Percentiles rank a stretch among this genome's conserved stretches.
Evolutionary conservation across 1,140 invertebrate genomes (phyloP).

Genomic region (Aphis gossypii): DNA sequence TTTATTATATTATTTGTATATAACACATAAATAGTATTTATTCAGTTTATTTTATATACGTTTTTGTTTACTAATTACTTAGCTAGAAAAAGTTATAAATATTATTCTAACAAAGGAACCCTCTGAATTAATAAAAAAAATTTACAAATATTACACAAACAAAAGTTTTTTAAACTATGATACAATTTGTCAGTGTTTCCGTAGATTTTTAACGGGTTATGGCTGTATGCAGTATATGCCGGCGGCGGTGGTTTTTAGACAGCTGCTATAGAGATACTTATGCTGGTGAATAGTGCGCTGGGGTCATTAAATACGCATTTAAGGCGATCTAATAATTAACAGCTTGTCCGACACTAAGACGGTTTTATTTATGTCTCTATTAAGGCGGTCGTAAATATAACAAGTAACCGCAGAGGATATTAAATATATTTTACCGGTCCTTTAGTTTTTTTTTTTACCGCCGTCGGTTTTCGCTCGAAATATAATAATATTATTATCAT

Average conservation of each 20-base stretch:
- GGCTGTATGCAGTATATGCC: neutral
- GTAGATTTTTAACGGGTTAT: constrained; percentile 15
- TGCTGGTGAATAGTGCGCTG: neutral
- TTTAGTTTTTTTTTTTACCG: neutral
- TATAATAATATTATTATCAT: constrained; percentile 25
- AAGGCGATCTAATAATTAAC: constrained; percentile 58
- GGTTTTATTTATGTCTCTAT: constrained; percentile 57
- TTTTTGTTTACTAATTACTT: neutral
- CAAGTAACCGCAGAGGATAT: constrained; percentile 51
- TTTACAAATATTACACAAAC: neutral
- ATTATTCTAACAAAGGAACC: constrained; percentile 8
- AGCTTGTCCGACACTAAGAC: constrained; percentile 55
- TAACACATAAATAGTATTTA: neutral
- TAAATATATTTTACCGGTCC: constrained; percentile 45
- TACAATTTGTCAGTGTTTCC: constrained; percentile 19
- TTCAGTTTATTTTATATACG: neutral
- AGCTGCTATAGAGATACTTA: constrained; percentile 39
- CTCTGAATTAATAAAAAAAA: neutral
- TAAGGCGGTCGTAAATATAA: constrained; percentile 56
- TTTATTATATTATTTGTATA: neutral
- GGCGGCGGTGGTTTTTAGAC: constrained; percentile 26
- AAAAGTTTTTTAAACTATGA: neutral
- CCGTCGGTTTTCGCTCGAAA: constrained; percentile 15
- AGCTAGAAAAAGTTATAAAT: neutral
- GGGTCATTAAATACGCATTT: constrained; percentile 57